Evolutionary conservation across 2,797 vertebrate genomes (phyloP).

Genomic region (Cossypha polioptera): DNA sequence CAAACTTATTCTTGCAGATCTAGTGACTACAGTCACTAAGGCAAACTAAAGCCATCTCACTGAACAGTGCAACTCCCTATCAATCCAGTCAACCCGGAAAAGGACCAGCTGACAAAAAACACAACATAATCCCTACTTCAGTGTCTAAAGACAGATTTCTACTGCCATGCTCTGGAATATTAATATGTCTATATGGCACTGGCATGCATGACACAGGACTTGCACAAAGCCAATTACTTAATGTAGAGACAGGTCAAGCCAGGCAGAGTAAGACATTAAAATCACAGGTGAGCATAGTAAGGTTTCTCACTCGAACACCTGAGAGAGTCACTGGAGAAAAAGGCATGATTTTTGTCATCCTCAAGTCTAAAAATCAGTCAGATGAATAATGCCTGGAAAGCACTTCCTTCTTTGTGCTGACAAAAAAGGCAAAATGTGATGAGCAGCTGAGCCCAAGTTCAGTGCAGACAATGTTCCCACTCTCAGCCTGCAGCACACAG

Average conservation of each 20-base stretch:
- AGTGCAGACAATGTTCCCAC: background rate
- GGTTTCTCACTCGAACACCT: background rate
- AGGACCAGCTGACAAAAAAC: background rate
- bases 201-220: background rate
- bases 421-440: background rate
- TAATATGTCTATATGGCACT: background rate
- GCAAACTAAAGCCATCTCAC: background rate
- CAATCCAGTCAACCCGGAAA: background rate
- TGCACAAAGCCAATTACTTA: background rate
- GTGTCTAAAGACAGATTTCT: background rate
- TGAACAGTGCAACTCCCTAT: fast-evolving
- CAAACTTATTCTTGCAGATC: background rate
- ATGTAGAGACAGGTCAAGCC: fast-evolving
- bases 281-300: background rate
- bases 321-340: background rate
- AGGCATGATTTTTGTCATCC: background rate
- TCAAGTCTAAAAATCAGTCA: background rate
- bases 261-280: background rate
- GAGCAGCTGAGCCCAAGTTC: background rate
- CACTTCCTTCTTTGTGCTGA: background rate
- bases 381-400: background rate
- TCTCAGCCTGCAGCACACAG: fast-evolving
- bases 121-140: background rate
- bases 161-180: background rate
- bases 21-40: background rate